These are phyloP conservation scores for Lytechinus variegatus DNA, from an alignment of 35 echinoderm and acorn worm genomes.

Conservation along the genomic window DNA sequence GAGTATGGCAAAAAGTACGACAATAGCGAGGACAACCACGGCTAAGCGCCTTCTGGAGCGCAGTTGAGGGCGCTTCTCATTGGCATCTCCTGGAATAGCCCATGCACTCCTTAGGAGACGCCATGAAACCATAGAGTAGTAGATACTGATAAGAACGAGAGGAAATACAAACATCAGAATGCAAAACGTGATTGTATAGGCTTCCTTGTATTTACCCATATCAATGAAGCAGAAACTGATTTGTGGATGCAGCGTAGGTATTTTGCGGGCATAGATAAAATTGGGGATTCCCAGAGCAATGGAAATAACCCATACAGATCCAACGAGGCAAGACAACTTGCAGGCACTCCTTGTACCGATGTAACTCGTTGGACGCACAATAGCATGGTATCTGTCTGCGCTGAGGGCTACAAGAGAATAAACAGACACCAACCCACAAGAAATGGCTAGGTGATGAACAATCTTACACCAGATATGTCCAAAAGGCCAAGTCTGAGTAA, in stretches of 20 bases:
- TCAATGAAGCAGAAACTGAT: slow-evolving; percentile 9
- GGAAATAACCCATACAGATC: slow-evolving; percentile 64
- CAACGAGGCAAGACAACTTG: slow-evolving; percentile 3
- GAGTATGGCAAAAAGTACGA: slow-evolving; percentile 79
- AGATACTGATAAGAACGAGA: slow-evolving; percentile 67
- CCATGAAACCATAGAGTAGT: slow-evolving; percentile 78
- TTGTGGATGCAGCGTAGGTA: slow-evolving; percentile 13
- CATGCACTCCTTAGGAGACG: slow-evolving; percentile 73
- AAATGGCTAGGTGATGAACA: slow-evolving; percentile 46
- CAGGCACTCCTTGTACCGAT: slow-evolving; percentile 47
- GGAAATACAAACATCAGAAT: slow-evolving; percentile 81
- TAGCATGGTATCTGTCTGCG: slow-evolving; percentile 88
- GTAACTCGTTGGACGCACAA: slow-evolving; percentile 84
- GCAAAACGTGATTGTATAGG: slow-evolving; percentile 55
- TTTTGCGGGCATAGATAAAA: slow-evolving; percentile 14
- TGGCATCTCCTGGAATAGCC: slow-evolving; percentile 79
- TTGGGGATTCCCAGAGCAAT: slow-evolving; percentile 60
- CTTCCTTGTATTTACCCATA: neutral
- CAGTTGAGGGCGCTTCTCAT: slow-evolving; percentile 40
- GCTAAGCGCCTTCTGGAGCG: slow-evolving; percentile 74
- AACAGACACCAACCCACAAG: slow-evolving; percentile 75
- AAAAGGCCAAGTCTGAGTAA: slow-evolving; percentile 54
- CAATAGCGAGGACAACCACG: slow-evolving; percentile 77
- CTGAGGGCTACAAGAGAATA: slow-evolving; percentile 81
- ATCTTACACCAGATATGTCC: slow-evolving; percentile 72